These are phyloP conservation scores for Drosophila ogumai DNA, from an alignment of 1,140 invertebrate genomes.

Conservation along the genomic window DNA sequence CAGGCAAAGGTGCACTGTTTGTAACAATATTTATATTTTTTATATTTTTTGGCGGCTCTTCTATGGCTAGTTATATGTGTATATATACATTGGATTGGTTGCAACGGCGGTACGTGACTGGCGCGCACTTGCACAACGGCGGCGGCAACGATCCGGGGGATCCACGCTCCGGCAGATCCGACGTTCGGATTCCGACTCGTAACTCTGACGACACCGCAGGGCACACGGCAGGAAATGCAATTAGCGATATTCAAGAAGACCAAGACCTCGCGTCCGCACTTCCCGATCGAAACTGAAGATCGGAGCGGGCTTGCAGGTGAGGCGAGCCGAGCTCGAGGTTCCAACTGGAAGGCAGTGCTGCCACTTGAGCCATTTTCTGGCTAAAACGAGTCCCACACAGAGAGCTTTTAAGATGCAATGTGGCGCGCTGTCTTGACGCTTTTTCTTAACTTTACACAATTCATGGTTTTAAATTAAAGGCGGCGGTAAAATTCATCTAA, in stretches of 20 bases:
- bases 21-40: conserved; percentile 39
- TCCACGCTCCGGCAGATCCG: conserved; percentile 62
- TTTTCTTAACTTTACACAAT: neutral
- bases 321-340: neutral
- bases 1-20: conserved; percentile 66
- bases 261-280: conserved; percentile 39
- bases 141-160: conserved; percentile 38
- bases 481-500: neutral
- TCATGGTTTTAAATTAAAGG: no score
- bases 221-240: conserved; percentile 22
- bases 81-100: conserved; percentile 42
- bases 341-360: conserved; percentile 4
- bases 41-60: conserved; percentile 24
- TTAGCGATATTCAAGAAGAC: conserved; percentile 11
- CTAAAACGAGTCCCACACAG: neutral
- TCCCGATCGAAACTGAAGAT: conserved; percentile 44
- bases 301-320: conserved; percentile 25
- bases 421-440: no score
- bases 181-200: conserved; percentile 25
- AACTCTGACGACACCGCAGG: conserved; percentile 34
- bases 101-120: conserved; percentile 60
- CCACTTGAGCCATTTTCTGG: neutral
- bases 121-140: conserved; percentile 52
- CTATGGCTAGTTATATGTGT: neutral
- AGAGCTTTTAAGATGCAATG: neutral